Evolutionary conservation across 2,888 invertebrate species (phyloP).

Genomic region (Lasius platythorax): DNA sequence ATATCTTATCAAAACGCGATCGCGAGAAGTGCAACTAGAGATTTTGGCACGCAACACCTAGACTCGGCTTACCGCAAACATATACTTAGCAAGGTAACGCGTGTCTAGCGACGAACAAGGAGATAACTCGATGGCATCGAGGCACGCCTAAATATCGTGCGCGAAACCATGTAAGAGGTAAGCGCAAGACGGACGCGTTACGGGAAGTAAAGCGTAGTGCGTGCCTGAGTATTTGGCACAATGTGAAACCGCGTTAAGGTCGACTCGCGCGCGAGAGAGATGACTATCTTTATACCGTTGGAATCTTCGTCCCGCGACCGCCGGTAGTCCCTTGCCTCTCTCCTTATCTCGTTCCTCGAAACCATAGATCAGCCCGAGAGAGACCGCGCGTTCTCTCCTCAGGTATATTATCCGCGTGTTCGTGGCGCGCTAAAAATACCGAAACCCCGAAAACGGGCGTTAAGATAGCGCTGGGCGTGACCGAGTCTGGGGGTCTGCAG

Average conservation of each 20-base stretch:
- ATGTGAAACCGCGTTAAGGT: slow-evolving; percentile 56
- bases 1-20: slow-evolving; percentile 14
- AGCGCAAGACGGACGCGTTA: slow-evolving; percentile 4
- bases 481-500: slow-evolving; percentile 73
- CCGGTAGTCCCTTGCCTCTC: slow-evolving; percentile 46
- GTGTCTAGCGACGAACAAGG: slow-evolving; percentile 26
- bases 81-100: slow-evolving; percentile 37
- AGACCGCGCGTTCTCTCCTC: slow-evolving; percentile 63
- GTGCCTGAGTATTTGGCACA: slow-evolving; percentile 55
- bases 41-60: slow-evolving; percentile 43
- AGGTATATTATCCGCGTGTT: slow-evolving; percentile 75
- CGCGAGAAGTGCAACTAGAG: not conserved
- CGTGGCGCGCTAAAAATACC: slow-evolving; percentile 77
- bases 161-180: slow-evolving; percentile 9
- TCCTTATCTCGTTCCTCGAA: slow-evolving; percentile 64
- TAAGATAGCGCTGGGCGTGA: slow-evolving; percentile 80
- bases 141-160: slow-evolving; percentile 29
- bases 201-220: slow-evolving; percentile 6
- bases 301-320: slow-evolving; percentile 49
- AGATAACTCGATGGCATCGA: slow-evolving; percentile 41
- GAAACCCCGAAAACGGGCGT: slow-evolving; percentile 77
- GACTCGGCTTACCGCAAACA: not conserved
- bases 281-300: slow-evolving; percentile 67
- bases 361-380: slow-evolving; percentile 68
- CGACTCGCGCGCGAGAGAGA: slow-evolving; percentile 54